Base-by-base conservation (phyloP, 2,888 invertebrate genomes). In the Acleris holmiana region DNA sequence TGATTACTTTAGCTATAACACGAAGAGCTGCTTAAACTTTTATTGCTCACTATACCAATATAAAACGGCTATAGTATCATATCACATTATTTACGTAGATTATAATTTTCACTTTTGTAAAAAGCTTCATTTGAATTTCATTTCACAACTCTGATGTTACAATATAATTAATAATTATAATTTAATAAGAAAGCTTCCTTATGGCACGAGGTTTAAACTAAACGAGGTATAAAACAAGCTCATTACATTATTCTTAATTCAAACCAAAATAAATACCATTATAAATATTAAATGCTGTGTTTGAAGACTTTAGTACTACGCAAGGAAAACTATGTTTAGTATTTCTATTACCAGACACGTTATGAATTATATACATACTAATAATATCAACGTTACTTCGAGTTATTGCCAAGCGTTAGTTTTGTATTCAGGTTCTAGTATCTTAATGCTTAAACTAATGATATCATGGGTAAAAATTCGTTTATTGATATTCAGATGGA, bases 81-180 rank as follows among this genome's bases (percentile, higher is more conserved):
- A 92, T 92, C 91, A 92, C 91, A 92, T 79, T 86, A 88, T 82
- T 91, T 91, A 91, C 91, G 92, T 92, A 90, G 88, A 86, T 89
- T 84, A 84, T 84, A 86, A 80, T 76, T 81, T 83, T 79, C 21
- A 77, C 68, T 77, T 82, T 81, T 82, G 78, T 84, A 83, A 83
- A 61, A 88, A 87, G 86, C 79, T 82, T 86, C 71, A 80, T 88
- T 86, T 89, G 82, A 86, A 85, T 88, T 86, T 84, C 67, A 80
- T 81, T 81, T 92, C 92, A 91, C 92, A 92, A 92, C 92, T 86
- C 91, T 79, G 84, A 86, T 79, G 86, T 90, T 87, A 81, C 83
- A 77, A 80, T 77, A 76, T 57, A 67, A 66, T 48, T 62, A 59
- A 51, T 56, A 59, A 51, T 73, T 76, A 78, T 76, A 78, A 76